Base-by-base conservation (phyloP, 1,140 invertebrate species). In the Monomorium pharaonis region DNA sequence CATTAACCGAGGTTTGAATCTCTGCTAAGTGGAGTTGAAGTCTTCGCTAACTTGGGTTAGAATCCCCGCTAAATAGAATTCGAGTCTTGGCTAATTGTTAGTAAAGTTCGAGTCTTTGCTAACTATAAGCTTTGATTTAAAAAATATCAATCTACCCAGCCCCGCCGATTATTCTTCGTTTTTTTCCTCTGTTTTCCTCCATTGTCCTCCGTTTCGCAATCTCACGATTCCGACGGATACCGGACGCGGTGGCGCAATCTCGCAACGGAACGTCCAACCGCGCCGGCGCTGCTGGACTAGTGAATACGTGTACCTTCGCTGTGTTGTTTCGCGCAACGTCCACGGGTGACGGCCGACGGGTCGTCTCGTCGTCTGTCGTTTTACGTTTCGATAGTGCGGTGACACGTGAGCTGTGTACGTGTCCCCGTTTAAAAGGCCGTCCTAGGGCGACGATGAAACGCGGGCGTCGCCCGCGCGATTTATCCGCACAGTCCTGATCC, bases 271-370 rank as follows among this genome's bases (percentile, higher is more conserved):
- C 42, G 7, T 0, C 3, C 21, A 88, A 89, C 30, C 30, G 56
- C 18, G 30, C 2, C 12, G 24, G 1, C 14, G 10, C 12, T 27
- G 0, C 10, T 4, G 10, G n/a, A n/a, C 6, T 3, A 76, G 47
- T 86, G 84, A 77, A 67, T 86, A 89, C 84, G 87, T 89, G 87
- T 89, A 84, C 87, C 10, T 62, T 5, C 14, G 76, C 44, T 89
- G 54, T 75, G 78, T 78, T 84, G 56, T 62, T 6, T 16, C 88
- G 58, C 16, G 21, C 87, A 70, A 70, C 56, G 3, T 42, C 74
- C 6, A 27, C 47, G n/a, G 16, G 24, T 63, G 44, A 0, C 37
- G 4, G 37, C 7, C 44, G 44, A n/a, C 7, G 33, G 33, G 2
- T 5, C 5, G 33, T 33, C 7, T 2, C 12, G 24, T n/a, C 44